A percentile compares a stretch with the other conserved stretches of the same genome.
Conservation (phyloP, 2,797 vertebrate genomes). For the Macropus fuliginosus region DNA sequence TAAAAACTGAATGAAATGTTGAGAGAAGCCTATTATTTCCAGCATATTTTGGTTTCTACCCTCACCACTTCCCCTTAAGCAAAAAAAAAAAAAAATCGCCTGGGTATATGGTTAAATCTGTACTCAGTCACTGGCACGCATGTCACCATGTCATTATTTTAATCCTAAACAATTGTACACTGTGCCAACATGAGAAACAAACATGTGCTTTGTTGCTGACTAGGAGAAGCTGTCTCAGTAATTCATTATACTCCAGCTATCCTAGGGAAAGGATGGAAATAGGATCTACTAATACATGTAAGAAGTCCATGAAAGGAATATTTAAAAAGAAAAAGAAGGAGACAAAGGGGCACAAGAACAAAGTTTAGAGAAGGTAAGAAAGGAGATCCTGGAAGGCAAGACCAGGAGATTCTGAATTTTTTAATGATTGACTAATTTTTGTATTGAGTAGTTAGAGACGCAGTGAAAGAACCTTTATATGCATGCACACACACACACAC, state of each 20-base stretch:
- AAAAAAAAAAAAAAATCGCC: slow-evolving; percentile 26
- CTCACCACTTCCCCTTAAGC: slow-evolving; percentile 47
- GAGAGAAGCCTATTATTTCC: slow-evolving; percentile 23
- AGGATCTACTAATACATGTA: neutral
- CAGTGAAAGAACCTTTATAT: neutral
- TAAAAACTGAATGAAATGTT: slow-evolving; percentile 46
- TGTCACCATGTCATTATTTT: slow-evolving; percentile 65
- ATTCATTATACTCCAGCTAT: slow-evolving; percentile 43
- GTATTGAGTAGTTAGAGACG: neutral
- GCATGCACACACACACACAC: no score
- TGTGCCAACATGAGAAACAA: slow-evolving; percentile 35
- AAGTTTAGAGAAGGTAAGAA: neutral
- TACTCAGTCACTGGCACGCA: slow-evolving; percentile 53
- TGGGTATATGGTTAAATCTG: slow-evolving; percentile 54
- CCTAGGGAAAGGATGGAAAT: slow-evolving; percentile 22
- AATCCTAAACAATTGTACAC: slow-evolving; percentile 54
- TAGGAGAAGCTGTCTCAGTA: slow-evolving; percentile 43
- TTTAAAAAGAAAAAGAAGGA: neutral
- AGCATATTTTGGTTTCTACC: slow-evolving; percentile 33
- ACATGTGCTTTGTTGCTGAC: slow-evolving; percentile 28
- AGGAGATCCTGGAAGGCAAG: neutral
- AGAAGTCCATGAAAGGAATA: neutral
- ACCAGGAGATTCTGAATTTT: neutral
- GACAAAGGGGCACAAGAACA: neutral
- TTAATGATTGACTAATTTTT: neutral